A percentile compares a stretch with the other conserved stretches of the same genome.
Conservation (phyloP, 2,113 vertebrate species). For the Lophotis ruficrista region DNA sequence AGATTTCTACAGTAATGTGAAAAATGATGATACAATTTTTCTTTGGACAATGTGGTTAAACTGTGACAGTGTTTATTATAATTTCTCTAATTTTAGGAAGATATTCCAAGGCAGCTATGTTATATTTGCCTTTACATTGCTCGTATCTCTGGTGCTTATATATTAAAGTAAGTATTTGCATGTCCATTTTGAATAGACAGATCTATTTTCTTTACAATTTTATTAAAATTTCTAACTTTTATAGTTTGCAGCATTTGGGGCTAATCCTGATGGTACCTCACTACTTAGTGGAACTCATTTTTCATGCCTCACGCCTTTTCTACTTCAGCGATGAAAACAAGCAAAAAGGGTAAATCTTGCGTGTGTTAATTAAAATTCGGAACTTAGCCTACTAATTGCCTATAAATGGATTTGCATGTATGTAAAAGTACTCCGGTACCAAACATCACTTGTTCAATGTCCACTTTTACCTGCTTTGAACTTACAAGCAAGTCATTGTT, state of each 20-base stretch:
- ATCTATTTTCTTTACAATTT: not conserved
- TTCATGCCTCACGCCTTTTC: constrained; percentile 85
- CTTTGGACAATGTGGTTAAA: not conserved
- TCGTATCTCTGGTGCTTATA: constrained; percentile 85
- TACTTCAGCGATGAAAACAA: constrained; percentile 89
- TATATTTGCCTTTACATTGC: constrained; percentile 87
- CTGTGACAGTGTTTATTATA: not conserved
- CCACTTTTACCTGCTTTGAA: not conserved
- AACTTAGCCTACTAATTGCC: not conserved
- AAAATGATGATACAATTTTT: not conserved
- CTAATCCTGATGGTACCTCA: constrained; percentile 84
- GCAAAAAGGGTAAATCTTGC: constrained; percentile 79
- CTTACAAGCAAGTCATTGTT: not conserved
- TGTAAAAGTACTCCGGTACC: not conserved
- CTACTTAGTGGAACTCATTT: constrained; percentile 87
- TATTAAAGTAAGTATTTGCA: constrained; percentile 82
- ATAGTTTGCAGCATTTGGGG: constrained; percentile 82
- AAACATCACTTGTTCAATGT: not conserved
- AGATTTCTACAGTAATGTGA: not conserved
- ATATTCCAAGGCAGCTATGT: constrained; percentile 85
- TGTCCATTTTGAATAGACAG: not conserved
- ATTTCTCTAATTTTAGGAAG: constrained; percentile 74
- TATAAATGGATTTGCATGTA: not conserved
- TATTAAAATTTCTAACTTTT: not conserved
- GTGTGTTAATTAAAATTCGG: not conserved